A percentile compares a stretch with the other conserved stretches of the same genome.
These are phyloP conservation scores for Drosophila rubida DNA, from an alignment of 2,888 invertebrate species.

Conservation along the genomic window DNA sequence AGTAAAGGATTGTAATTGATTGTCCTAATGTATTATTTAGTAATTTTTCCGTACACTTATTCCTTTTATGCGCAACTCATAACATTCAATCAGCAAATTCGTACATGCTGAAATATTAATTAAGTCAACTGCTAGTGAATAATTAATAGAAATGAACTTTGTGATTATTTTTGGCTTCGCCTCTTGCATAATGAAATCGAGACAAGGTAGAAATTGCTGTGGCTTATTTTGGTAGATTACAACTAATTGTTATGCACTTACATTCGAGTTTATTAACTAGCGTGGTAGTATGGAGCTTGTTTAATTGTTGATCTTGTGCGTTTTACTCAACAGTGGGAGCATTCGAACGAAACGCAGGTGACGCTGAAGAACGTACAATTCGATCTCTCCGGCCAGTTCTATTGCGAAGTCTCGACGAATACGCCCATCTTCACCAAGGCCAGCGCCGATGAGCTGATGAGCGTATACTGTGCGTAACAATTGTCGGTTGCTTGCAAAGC, in stretches of 20 bases:
- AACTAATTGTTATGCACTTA: constrained; percentile 12
- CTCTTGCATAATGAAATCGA: constrained; percentile 2
- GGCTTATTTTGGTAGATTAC: constrained; percentile 13
- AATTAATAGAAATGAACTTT: constrained; percentile 7
- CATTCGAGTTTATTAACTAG: neutral
- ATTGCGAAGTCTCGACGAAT: constrained; percentile 92
- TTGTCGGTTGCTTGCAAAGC: constrained; percentile 19
- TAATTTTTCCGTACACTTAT: neutral
- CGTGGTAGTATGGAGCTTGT: neutral
- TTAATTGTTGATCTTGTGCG: too few relatives aligned
- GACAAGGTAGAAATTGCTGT: constrained; percentile 6
- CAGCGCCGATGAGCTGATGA: constrained; percentile 91
- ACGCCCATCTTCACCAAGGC: constrained; percentile 93
- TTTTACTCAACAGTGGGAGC: constrained; percentile 75
- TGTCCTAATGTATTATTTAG: neutral
- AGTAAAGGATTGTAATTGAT: neutral
- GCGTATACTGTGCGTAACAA: constrained; percentile 90
- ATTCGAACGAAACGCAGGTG: constrained; percentile 83
- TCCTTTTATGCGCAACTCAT: neutral
- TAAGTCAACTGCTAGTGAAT: neutral
- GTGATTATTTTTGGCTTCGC: constrained; percentile 7
- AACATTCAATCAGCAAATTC: constrained; percentile 4
- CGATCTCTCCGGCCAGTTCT: constrained; percentile 91
- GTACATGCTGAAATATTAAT: neutral
- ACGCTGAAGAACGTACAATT: constrained; percentile 90